Base-by-base conservation (phyloP, 2,113 vertebrate species). In the Nothobranchius furzeri region DNA sequence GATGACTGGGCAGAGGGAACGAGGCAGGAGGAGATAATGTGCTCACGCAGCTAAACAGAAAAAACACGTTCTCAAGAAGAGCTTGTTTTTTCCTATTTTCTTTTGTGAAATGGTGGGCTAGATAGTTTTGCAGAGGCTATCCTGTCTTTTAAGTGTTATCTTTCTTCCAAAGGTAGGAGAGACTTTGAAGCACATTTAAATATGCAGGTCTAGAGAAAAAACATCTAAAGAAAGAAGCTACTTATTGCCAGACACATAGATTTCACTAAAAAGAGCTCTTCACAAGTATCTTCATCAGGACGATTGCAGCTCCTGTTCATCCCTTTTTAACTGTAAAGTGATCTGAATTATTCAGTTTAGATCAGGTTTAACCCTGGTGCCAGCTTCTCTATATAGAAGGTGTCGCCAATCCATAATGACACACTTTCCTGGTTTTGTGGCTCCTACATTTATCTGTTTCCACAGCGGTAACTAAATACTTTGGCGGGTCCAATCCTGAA, bases 11-110 rank as follows among this genome's bases (percentile, higher is more conserved):
- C 62, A 37, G 58, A 68, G 14, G 69, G 55, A 66, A 68, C 20
- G 15, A 67, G 43, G 58, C 77, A 78, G 54, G 14, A 82, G 74
- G 64, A 77, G 60, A 79, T 82, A 74, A 80, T 70, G 58, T 73
- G 74, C 78, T 80, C 67, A 70, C 53, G 20, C 13, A 84, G 63
- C 56, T 20, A 43, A 43, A 75, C 24, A 35, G 68, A 36, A 47
- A 75, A 20, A 35, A 70, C 64, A 51, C 12, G 15, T 42, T 78
- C 24, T 59, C 11, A 1, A 12, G 2, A 69, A 35, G 48, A 55
- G 9, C 17, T 5, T 60, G 17, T 17, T 43, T 63, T 47, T 12
- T 52, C 11, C 15, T 70, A 46, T 24, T 4, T 2, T n/a, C 37
- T 37, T 36, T 50, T 2, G 9, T 24, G 24, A 66, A 17, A 67